Evolutionary conservation across 1,140 invertebrate species (phyloP), one percentile per base, ranked within the genome.

Genomic region (Olivierus martensii): DNA sequence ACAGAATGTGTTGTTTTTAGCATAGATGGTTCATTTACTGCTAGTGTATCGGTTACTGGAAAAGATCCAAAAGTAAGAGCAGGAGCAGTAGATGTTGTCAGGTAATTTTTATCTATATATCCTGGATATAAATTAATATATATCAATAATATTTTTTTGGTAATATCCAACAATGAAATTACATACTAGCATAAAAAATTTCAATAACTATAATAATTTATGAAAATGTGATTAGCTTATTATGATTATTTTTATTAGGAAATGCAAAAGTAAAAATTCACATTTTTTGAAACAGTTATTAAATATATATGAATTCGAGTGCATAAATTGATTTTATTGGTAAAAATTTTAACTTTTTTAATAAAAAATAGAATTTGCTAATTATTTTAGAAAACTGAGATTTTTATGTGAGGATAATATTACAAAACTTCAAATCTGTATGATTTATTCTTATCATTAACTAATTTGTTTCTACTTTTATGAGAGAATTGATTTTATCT

Each of bases 11-110:
- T 98, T 18, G 91, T 98, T 10, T 99, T 99, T 72, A 96, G 90
- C 70, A 97, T 99, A 64, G 95, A 99, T 69, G 95, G 95, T 14
- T 96, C 93, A 0, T 96, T 99, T 69, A 97, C 95, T 21, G 94
- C 93, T 0, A 96, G 90, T 64, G 84, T 99, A 61, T 99, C 94
- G n/a, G 94, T 99, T 2, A 96, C 92, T 41, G 95, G 94, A 19
- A 79, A 86, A 62, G 92, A 95, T 76, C 89, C 95, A 0, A 94
- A 95, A 78, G 90, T 97, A 7, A 75, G 93, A 65, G 87, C 93
- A 17, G 92, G 93, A 7, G 92, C 94, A 46, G 93, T 99, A 1
- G 95, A 99, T 69, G 85, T 99, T 41, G 94, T 95, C 22, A 82
- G 86, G 79, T 86, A 72, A 67, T 58, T 60, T 15, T 14, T 15